phyloP scores from a whole-genome alignment of 2,113 vertebrate genomes.

The Varanus komodoensis region DNA sequence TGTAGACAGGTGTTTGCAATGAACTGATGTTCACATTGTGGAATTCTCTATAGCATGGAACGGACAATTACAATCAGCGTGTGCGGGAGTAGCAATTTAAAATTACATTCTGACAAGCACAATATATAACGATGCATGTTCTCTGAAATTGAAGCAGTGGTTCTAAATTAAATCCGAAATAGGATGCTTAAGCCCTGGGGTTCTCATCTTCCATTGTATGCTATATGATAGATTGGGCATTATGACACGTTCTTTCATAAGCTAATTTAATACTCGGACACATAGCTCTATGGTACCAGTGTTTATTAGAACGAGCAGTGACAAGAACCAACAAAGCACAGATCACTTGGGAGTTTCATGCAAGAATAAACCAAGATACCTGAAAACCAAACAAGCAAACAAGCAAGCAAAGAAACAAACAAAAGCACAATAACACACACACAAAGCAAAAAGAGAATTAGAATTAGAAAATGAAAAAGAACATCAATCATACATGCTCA shows the following conservation, averaged over 20 bases:
- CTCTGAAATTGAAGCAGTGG: neutral
- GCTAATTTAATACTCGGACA: slow-evolving; percentile 9
- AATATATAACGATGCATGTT: neutral
- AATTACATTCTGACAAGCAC: neutral
- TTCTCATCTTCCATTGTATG: neutral
- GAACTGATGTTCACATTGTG: neutral
- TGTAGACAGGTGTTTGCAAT: slow-evolving; percentile 4
- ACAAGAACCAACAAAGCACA: slow-evolving; percentile 28
- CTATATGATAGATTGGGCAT: neutral
- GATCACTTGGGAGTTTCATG: neutral
- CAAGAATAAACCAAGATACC: slow-evolving; percentile 23
- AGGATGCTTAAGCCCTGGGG: neutral
- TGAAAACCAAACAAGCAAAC: slow-evolving; percentile 35
- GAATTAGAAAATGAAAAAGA: slow-evolving; percentile 53
- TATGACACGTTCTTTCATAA: slow-evolving; percentile 3
- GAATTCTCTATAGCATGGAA: neutral
- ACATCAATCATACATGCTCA: neutral
- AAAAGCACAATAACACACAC: neutral
- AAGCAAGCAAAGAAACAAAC: no score
- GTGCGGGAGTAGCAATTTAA: neutral
- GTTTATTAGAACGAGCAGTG: slow-evolving; percentile 61
- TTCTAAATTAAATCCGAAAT: slow-evolving; percentile 31
- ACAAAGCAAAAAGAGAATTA: slow-evolving; percentile 54
- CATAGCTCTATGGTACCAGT: slow-evolving; percentile 32
- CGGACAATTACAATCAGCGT: neutral